Conservation (phyloP, 2,113 vertebrate genomes). For the Myotis lucifugus region DNA sequence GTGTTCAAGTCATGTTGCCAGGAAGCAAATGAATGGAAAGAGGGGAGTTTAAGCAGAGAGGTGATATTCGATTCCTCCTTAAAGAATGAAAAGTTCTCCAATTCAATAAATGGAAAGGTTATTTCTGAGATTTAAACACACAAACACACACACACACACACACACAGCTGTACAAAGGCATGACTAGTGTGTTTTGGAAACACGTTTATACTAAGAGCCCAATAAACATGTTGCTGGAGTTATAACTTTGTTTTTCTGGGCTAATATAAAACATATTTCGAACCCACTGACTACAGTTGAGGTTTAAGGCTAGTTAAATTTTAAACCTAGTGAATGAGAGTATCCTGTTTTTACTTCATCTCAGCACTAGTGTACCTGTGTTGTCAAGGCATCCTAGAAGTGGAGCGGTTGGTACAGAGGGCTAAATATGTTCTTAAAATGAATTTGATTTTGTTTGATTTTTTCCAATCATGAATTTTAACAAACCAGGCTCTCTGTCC, state of each 20-base stretch:
- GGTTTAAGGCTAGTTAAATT: neutral
- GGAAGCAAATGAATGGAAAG: neutral
- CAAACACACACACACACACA: no score
- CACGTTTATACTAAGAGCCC: neutral
- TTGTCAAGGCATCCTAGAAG: no score
- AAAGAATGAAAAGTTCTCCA: neutral
- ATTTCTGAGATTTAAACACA: neutral
- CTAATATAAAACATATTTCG: neutral
- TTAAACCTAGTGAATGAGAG: neutral
- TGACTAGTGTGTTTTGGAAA: neutral
- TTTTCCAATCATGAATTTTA: slow-evolving; percentile 47
- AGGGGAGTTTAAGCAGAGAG: neutral
- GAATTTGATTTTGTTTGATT: neutral
- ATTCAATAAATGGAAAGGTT: neutral
- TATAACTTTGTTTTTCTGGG: neutral
- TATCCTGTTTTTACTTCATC: neutral
- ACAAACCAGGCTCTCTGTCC: neutral
- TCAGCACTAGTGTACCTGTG: neutral
- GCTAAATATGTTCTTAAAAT: slow-evolving; percentile 37
- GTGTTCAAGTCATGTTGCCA: neutral
- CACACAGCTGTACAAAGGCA: neutral
- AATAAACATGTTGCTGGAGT: neutral
- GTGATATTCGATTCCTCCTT: neutral
- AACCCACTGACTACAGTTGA: neutral
- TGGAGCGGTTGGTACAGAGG: neutral